Base-by-base conservation (phyloP, 2,888 invertebrate species). In the Nycteola revayana region DNA sequence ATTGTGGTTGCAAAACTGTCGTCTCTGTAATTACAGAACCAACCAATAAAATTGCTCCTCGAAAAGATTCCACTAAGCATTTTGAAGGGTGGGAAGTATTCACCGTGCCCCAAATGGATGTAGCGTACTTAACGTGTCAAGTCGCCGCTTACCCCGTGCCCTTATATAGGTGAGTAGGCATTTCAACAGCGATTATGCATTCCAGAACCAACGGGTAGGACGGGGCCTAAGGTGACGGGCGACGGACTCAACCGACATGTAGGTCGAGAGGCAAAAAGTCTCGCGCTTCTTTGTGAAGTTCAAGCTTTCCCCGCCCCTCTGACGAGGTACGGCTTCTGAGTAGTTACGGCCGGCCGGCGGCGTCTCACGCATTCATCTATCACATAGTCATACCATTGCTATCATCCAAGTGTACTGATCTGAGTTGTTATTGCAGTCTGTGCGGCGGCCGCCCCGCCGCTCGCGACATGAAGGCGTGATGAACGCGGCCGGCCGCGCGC, bases 231-330 rank as follows among this genome's bases (percentile, higher is more conserved):
- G 71, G 84, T 93, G 63, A 90, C 91, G 52, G 91, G 91, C 48
- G 89, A 90, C 72, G 91, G 91, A 38, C 84, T 91, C 54, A 91
- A 91, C 72, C 90, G 91, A 51, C 83, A 89, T 54, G 80, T 90
- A 64, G 85, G 89, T 60, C 69, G 67, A 47, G 60, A 60, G 39
- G 64, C 57, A 36, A 76, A 83, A 54, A 90, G 85, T 55, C 91
- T 93, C 55, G 91, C 93, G 46, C 91, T 93, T 58, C 90, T 94
- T 60, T 95, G 95, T 75, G 93, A 94, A 61, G 93, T 94, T 49
- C 95, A 95, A 89, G 93, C 93, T 33, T 94, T 91, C 76, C 95
- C 95, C 48, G 92, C 93, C 66, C 94, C 95, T 45, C 79, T 90
- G 29, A 94, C 93, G 90, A 95, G 95, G 95, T 95, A 93, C 85